phyloP scores from a whole-genome alignment of 2,797 vertebrate genomes.

The Thaleichthys pacificus region DNA sequence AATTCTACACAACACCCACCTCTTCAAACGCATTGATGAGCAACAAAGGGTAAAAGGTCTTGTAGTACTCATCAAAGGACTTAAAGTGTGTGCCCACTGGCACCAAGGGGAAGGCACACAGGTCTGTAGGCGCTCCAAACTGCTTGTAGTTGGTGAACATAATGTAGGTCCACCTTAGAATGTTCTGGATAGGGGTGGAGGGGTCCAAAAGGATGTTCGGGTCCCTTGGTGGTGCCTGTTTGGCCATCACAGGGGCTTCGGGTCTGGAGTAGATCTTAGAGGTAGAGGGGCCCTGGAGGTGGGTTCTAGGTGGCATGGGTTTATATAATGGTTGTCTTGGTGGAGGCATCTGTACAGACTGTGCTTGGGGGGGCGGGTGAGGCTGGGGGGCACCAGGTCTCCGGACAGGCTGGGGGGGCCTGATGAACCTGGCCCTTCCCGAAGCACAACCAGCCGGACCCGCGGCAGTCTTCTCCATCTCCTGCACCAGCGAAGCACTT shows the following conservation, averaged over 20 bases:
- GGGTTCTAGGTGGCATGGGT: not conserved
- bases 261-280: conserved; percentile 42
- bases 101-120: conserved; percentile 67
- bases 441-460: not conserved
- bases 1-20: conserved; percentile 56
- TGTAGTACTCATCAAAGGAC: conserved; percentile 75
- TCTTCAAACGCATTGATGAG: conserved; percentile 84
- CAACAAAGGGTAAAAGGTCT: conserved; percentile 78
- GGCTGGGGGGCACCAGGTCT: not conserved
- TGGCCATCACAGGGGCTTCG: conserved; percentile 22
- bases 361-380: not conserved
- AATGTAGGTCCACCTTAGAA: conserved; percentile 78
- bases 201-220: conserved; percentile 22
- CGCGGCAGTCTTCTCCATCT: conserved; percentile 63
- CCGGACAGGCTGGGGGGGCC: conserved; percentile 2
- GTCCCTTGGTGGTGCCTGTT: not conserved
- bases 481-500: conserved; percentile 74
- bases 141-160: conserved; percentile 70
- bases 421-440: conserved; percentile 61
- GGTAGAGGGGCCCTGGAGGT: conserved; percentile 13
- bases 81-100: conserved; percentile 73
- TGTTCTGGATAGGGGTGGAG: conserved; percentile 64
- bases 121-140: conserved; percentile 68
- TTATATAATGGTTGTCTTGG: conserved; percentile 5
- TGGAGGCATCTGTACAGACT: not conserved